Evolutionary conservation across 2,797 vertebrate genomes (phyloP).

Genomic region (Coccyzus lansbergi): DNA sequence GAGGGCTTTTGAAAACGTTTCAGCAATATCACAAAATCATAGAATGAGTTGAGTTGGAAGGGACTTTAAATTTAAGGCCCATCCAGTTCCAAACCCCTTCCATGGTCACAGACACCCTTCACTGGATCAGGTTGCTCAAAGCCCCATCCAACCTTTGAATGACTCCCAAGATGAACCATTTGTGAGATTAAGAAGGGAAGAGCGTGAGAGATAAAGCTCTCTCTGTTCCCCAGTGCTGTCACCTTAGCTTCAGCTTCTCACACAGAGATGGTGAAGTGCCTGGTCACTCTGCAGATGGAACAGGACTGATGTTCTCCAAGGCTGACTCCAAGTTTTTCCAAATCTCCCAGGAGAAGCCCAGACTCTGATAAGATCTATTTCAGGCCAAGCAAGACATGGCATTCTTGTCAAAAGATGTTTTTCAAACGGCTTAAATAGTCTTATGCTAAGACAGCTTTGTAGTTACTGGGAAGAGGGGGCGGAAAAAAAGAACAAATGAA

Average conservation of each 20-base stretch:
- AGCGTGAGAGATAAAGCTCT: background rate
- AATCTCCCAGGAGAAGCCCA: background rate
- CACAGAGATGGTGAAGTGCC: fast-evolving
- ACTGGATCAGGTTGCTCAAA: too few species aligned
- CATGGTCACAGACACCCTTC: too few species aligned
- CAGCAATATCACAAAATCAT: background rate
- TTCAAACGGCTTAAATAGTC: background rate
- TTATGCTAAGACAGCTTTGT: background rate
- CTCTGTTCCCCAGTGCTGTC: background rate
- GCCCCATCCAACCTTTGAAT: background rate
- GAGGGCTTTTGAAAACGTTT: background rate
- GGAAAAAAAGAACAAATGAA: background rate
- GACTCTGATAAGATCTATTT: background rate
- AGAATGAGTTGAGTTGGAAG: too few species aligned
- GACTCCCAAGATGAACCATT: background rate
- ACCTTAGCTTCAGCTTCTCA: background rate
- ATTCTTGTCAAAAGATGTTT: background rate
- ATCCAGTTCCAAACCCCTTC: too few species aligned
- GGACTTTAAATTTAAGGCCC: too few species aligned
- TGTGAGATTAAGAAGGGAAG: background rate
- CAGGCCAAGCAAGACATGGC: background rate
- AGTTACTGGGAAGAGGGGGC: background rate
- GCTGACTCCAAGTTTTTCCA: background rate
- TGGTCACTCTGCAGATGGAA: background rate
- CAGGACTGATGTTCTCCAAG: background rate